Percentiles rank a stretch among this genome's conserved stretches.
Evolutionary conservation across 2,797 vertebrate genomes (phyloP).

Genomic region (Sebastes kiyomatsui): DNA sequence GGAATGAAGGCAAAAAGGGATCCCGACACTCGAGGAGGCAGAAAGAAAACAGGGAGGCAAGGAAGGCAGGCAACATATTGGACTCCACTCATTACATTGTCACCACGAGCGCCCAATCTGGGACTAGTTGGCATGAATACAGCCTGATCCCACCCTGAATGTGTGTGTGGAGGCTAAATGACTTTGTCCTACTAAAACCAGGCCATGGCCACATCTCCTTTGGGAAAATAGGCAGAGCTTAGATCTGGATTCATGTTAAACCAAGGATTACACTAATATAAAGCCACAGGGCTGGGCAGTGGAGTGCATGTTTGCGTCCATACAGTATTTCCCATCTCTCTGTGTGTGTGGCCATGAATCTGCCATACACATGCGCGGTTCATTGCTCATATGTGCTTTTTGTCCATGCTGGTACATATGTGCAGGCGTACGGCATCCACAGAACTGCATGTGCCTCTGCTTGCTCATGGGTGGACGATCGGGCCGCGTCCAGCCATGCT

Average conservation of each 20-base stretch:
- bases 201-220: conserved; percentile 52
- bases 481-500: conserved; percentile 35
- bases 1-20: conserved; percentile 24
- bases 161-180: conserved; percentile 29
- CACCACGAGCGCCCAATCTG: conserved; percentile 68
- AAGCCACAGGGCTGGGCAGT: conserved; percentile 25
- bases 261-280: conserved; percentile 56
- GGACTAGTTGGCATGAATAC: conserved; percentile 62
- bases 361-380: conserved; percentile 25
- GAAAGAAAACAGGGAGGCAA: conserved; percentile 46
- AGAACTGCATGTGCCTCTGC: conserved; percentile 35
- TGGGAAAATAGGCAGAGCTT: conserved; percentile 52
- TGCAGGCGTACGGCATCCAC: conserved; percentile 19
- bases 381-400: conserved; percentile 42
- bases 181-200: conserved; percentile 53
- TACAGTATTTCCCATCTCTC: conserved; percentile 25
- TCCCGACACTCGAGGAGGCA: conserved; percentile 43
- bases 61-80: conserved; percentile 70
- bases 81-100: conserved; percentile 70
- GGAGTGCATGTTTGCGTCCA: conserved; percentile 28
- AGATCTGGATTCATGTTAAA: conserved; percentile 62
- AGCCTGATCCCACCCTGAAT: conserved; percentile 50
- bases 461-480: conserved; percentile 40
- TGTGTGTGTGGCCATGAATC: conserved; percentile 43
- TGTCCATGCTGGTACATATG: conserved; percentile 44